Evolutionary conservation across 2,888 invertebrate genomes (phyloP).

Genomic region (Himalopsyche japonica): DNA sequence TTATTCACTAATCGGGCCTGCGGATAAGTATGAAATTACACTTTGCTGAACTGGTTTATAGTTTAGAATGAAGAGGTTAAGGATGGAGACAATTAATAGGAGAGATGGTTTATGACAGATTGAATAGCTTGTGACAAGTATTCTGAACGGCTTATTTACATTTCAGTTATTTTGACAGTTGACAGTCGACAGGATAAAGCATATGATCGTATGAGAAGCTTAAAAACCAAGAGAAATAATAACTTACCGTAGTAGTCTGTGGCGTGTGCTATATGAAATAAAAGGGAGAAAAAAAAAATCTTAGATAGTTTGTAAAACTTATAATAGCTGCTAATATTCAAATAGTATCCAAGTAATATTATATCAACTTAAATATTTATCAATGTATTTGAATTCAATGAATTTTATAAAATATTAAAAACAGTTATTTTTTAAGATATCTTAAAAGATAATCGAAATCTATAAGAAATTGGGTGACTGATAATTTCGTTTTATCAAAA

Average conservation of each 20-base stretch:
- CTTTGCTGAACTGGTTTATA: background rate
- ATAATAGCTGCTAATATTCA: background rate
- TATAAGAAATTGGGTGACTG: too few relatives aligned
- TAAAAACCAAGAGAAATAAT: slow-evolving; percentile 66
- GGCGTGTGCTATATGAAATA: slow-evolving; percentile 77
- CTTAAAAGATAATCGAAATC: too few relatives aligned
- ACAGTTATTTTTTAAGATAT: too few relatives aligned
- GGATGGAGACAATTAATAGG: background rate
- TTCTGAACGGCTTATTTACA: background rate
- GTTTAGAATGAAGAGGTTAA: background rate
- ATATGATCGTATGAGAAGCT: slow-evolving; percentile 23
- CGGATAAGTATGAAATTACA: background rate
- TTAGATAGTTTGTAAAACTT: slow-evolving; percentile 30
- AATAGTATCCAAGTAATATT: background rate
- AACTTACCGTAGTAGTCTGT: slow-evolving; percentile 99
- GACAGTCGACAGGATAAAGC: slow-evolving; percentile 6
- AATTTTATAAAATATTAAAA: too few relatives aligned
- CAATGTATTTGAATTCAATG: background rate
- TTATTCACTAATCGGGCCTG: background rate
- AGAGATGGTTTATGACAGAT: background rate
- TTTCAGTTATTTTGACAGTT: background rate
- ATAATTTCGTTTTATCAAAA: too few relatives aligned
- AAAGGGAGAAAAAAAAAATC: slow-evolving; percentile 38
- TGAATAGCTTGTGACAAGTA: background rate
- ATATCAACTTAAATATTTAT: background rate